Conservation (phyloP, 2,113 vertebrate species). For the Gallinago paraguaiae region DNA sequence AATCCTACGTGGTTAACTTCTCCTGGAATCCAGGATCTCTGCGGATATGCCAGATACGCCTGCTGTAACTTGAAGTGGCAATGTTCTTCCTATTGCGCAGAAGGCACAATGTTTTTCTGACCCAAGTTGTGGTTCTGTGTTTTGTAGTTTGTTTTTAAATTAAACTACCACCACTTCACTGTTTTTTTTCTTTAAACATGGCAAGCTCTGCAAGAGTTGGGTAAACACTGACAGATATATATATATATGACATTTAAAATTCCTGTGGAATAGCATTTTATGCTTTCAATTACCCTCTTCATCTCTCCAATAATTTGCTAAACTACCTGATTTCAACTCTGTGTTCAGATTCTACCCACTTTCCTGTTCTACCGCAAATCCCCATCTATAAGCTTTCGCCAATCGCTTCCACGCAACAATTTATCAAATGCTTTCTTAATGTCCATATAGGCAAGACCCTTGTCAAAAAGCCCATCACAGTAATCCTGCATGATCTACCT, state of each 20-base stretch:
- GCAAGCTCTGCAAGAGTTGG: not conserved
- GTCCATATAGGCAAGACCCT: not conserved
- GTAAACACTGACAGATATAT: not conserved
- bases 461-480: not conserved
- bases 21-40: not conserved
- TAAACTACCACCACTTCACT: rapidly evolving
- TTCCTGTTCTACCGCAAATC: not conserved
- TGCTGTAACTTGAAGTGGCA: not conserved
- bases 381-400: not conserved
- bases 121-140: not conserved
- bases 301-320: not conserved
- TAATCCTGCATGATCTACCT: not conserved
- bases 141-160: not conserved
- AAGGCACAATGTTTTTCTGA: not conserved
- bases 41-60: not conserved
- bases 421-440: not conserved
- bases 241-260: not conserved
- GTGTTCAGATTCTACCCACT: not conserved
- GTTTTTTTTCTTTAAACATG: not conserved
- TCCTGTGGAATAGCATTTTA: not conserved
- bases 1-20: not conserved
- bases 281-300: not conserved
- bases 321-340: not conserved
- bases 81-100: not conserved
- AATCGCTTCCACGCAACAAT: not conserved